These are phyloP conservation scores for Drusus annulatus DNA, from an alignment of 1,140 invertebrate genomes.

Conservation along the genomic window DNA sequence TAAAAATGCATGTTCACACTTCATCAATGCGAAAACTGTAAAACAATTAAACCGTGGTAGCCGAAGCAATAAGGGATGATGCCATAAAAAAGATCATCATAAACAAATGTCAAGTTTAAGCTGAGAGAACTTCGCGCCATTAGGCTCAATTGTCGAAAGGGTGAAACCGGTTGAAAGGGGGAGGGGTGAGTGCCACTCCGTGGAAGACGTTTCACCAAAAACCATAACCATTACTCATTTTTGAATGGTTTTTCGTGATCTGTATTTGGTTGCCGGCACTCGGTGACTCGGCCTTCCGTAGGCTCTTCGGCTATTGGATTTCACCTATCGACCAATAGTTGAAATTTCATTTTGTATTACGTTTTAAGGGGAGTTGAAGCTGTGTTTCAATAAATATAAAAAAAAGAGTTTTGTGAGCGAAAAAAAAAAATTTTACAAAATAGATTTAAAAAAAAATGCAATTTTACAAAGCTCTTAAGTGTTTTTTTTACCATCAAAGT, in stretches of 20 bases:
- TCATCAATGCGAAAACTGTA: too few relatives aligned
- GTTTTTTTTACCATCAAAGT: too few relatives aligned
- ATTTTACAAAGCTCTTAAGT: too few relatives aligned
- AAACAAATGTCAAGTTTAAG: conserved; percentile 59
- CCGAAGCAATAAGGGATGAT: conserved; percentile 23
- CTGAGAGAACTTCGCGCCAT: conserved; percentile 44
- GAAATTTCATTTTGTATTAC: conserved; percentile 20
- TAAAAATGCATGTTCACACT: too few relatives aligned
- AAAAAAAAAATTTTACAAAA: too few relatives aligned
- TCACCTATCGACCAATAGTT: conserved; percentile 40
- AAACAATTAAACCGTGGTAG: too few relatives aligned
- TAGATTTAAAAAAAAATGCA: too few relatives aligned
- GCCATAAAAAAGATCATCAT: conserved; percentile 57
- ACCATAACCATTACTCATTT: conserved; percentile 56
- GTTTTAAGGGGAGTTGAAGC: conserved; percentile 3
- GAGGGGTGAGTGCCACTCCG: background rate
- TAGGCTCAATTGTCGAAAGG: conserved; percentile 38
- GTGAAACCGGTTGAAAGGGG: too few relatives aligned
- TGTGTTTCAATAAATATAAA: background rate
- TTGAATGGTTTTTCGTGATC: conserved; percentile 36
- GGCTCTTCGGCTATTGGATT: background rate
- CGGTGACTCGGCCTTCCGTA: conserved; percentile 28
- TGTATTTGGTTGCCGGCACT: conserved; percentile 25
- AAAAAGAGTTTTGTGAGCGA: too few relatives aligned
- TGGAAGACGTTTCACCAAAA: conserved; percentile 43